These are phyloP conservation scores for Azemiops feae DNA, from an alignment of 2,113 vertebrate species.

Conservation along the genomic window DNA sequence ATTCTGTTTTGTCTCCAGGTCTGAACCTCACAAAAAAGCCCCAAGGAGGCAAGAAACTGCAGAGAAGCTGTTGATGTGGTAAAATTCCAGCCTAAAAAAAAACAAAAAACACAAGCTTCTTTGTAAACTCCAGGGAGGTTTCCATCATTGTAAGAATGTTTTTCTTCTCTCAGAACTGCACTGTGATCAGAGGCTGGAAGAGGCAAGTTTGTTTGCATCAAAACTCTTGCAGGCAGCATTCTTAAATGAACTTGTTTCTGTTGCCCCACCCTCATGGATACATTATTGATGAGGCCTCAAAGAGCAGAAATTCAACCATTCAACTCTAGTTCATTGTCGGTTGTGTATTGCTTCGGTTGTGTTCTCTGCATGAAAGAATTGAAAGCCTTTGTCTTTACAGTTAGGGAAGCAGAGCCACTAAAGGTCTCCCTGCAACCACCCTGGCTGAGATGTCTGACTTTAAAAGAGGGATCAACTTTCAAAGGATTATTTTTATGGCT, in stretches of 20 bases:
- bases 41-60: background rate
- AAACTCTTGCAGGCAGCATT: background rate
- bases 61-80: background rate
- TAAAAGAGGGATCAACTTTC: background rate
- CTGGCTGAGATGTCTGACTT: background rate
- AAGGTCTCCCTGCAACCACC: background rate
- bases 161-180: slow-evolving; percentile 14
- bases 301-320: background rate
- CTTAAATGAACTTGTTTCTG: slow-evolving; percentile 8
- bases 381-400: background rate
- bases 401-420: background rate
- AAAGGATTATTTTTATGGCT: background rate
- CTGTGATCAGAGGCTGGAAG: background rate
- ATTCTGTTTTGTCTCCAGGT: slow-evolving; percentile 35
- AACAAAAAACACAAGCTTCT: background rate
- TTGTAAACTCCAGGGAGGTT: background rate
- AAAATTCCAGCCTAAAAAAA: slow-evolving; percentile 4
- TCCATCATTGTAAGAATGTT: background rate
- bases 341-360: background rate
- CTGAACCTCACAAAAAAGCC: background rate
- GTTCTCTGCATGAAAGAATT: slow-evolving; percentile 12
- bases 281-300: slow-evolving; percentile 3
- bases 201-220: slow-evolving; percentile 13
- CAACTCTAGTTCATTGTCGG: background rate
- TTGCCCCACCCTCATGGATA: background rate